These are phyloP conservation scores for Leucophenga maculata DNA, from an alignment of 2,888 invertebrate species.

Conservation along the genomic window DNA sequence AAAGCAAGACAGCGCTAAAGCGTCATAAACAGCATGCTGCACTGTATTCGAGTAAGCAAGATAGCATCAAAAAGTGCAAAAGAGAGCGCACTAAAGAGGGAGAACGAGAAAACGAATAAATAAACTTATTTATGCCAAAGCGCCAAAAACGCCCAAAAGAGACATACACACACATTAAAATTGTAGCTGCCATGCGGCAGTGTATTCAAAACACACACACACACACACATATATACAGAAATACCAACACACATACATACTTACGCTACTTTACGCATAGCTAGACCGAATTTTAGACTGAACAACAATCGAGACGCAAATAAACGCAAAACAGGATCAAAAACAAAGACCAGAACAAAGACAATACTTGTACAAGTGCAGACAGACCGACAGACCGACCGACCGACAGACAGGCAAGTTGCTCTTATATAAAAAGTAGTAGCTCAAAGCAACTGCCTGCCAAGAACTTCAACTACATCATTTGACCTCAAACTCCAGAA, in stretches of 20 bases:
- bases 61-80: neutral
- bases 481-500: no score
- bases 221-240: constrained; percentile 7
- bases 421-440: no score
- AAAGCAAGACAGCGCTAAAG: neutral
- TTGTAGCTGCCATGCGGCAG: no score
- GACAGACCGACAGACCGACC: no score
- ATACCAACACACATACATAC: constrained; percentile 10
- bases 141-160: constrained; percentile 35
- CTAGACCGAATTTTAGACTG: no score
- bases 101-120: constrained; percentile 11
- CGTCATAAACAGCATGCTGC: neutral
- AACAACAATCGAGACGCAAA: neutral
- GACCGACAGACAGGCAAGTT: no score
- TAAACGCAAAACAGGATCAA: neutral
- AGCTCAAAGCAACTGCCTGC: no score
- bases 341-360: no score
- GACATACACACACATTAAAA: constrained; percentile 32
- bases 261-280: constrained; percentile 2
- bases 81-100: no score
- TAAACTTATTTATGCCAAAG: constrained; percentile 33
- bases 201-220: neutral
- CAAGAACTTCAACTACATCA: no score
- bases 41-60: neutral
- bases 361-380: no score